Percentiles rank a stretch among this genome's conserved stretches.
Conservation (phyloP, 2,888 invertebrate species). For the Chalcis sispes region DNA sequence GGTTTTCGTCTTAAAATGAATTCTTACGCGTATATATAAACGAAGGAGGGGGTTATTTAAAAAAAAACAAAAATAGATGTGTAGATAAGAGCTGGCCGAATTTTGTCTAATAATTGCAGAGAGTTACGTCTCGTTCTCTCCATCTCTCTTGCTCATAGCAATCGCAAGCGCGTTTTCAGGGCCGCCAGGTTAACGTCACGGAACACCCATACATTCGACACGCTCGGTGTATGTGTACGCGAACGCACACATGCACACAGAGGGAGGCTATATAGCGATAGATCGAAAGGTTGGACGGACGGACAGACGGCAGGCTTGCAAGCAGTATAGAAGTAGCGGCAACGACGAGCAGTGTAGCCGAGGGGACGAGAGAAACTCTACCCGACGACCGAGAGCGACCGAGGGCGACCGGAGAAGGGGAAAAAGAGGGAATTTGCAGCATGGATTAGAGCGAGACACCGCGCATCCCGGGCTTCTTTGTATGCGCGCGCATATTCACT, state of each 20-base stretch:
- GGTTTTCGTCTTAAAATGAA: no score
- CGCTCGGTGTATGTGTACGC: no score
- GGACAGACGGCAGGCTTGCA: neutral
- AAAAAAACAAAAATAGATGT: neutral
- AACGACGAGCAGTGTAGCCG: neutral
- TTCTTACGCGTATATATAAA: no score
- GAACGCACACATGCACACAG: conserved; percentile 57
- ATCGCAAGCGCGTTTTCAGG: conserved; percentile 69
- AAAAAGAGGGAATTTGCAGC: neutral
- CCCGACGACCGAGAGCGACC: conserved; percentile 3
- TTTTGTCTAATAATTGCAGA: conserved; percentile 6
- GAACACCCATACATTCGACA: conserved; percentile 60
- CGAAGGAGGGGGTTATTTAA: no score
- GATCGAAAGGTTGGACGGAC: conserved; percentile 3
- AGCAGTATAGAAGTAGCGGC: neutral
- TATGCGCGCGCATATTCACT: neutral
- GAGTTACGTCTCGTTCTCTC: conserved; percentile 8
- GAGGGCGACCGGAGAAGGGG: neutral
- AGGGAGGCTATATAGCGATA: neutral
- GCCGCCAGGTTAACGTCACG: conserved; percentile 76
- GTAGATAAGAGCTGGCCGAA: neutral
- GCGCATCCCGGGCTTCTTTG: no score
- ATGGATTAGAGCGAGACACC: conserved; percentile 20
- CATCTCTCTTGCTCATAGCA: conserved; percentile 9
- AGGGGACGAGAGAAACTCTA: conserved; percentile 8